A percentile compares a stretch with the other conserved stretches of the same genome.
Conservation (phyloP, 2,113 vertebrate species). For the Panurus biarmicus region DNA sequence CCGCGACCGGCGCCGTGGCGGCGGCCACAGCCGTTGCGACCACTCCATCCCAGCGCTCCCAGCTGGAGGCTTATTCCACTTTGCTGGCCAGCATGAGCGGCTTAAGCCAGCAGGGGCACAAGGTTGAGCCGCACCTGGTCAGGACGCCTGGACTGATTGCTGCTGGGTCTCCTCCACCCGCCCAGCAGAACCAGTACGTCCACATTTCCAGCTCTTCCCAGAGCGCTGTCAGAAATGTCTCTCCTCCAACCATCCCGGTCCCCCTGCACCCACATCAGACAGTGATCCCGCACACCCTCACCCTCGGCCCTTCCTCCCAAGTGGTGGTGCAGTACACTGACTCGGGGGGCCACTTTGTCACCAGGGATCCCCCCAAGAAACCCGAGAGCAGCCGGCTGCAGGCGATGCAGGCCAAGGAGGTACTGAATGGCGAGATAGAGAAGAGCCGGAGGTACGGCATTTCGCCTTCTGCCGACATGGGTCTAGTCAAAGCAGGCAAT, state of each 20-base stretch:
- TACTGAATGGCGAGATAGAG: constrained; percentile 90
- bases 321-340: constrained; percentile 87
- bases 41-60: constrained; percentile 81
- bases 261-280: constrained; percentile 84
- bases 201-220: constrained; percentile 89
- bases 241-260: constrained; percentile 79
- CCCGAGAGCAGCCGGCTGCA: constrained; percentile 77
- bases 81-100: constrained; percentile 77
- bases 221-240: constrained; percentile 74
- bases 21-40: constrained; percentile 72
- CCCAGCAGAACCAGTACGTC: constrained; percentile 86
- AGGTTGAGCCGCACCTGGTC: constrained; percentile 75
- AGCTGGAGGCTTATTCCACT: constrained; percentile 87
- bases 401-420: constrained; percentile 77
- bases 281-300: constrained; percentile 82
- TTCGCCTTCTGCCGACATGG: constrained; percentile 62
- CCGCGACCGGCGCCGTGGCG: constrained; percentile 62
- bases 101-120: constrained; percentile 81
- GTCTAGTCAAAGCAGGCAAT: constrained; percentile 74
- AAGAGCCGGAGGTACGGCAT: constrained; percentile 77
- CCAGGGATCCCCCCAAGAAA: constrained; percentile 75
- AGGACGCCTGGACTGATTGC: constrained; percentile 79
- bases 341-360: constrained; percentile 69
- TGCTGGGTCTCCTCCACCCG: constrained; percentile 74
- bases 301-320: constrained; percentile 83